A percentile compares a stretch with the other conserved stretches of the same genome.
These are phyloP conservation scores for Chaetodon trifascialis DNA, from an alignment of 2,113 vertebrate genomes.

Conservation along the genomic window DNA sequence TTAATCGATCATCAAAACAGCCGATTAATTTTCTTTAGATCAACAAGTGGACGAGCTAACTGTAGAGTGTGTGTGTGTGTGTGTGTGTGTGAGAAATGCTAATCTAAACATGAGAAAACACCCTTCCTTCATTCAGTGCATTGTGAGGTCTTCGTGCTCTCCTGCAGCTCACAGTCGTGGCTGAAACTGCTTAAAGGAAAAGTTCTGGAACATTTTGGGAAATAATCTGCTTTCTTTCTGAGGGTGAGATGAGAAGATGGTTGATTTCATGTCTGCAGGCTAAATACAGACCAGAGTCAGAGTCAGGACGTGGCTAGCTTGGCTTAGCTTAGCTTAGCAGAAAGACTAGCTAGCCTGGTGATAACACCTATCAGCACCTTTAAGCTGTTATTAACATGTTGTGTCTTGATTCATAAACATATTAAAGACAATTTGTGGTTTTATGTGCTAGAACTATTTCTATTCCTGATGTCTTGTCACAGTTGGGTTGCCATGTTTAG, in stretches of 20 bases:
- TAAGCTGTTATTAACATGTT: too few relatives aligned
- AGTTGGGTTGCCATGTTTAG: background rate
- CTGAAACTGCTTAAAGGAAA: background rate
- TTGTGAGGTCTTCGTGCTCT: constrained; percentile 6
- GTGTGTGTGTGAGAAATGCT: background rate
- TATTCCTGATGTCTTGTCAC: background rate
- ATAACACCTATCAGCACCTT: background rate
- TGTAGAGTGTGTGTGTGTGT: background rate
- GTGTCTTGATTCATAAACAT: too few relatives aligned
- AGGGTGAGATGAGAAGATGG: background rate
- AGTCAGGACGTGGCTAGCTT: background rate
- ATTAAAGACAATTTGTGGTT: background rate
- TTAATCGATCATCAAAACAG: too few relatives aligned
- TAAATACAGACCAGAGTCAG: background rate
- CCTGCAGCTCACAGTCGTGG: background rate
- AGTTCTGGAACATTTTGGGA: constrained; percentile 14
- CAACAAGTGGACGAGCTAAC: too few relatives aligned
- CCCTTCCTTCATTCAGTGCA: constrained; percentile 16
- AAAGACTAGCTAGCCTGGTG: too few relatives aligned
- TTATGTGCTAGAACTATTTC: background rate
- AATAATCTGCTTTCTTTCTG: background rate
- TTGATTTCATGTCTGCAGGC: background rate
- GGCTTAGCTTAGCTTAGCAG: too few relatives aligned
- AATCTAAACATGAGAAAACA: constrained; percentile 1
- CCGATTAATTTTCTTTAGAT: too few relatives aligned